These are phyloP conservation scores for Dryocosmus kuriphilus DNA, from an alignment of 2,888 invertebrate species.

Conservation along the genomic window DNA sequence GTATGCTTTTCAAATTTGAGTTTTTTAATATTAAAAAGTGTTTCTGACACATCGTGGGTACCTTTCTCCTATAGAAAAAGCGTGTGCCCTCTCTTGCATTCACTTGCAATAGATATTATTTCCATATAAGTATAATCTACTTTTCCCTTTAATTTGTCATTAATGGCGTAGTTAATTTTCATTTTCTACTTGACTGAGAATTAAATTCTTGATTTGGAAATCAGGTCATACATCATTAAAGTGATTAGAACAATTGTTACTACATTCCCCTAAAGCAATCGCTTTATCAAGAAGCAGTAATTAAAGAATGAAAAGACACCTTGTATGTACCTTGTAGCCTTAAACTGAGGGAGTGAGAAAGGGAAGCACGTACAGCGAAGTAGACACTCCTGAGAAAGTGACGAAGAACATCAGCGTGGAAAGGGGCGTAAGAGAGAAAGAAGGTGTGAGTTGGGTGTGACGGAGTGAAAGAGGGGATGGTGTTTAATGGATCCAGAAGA, in stretches of 20 bases:
- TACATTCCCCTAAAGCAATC: slow-evolving; percentile 18
- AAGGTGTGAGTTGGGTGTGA: not conserved
- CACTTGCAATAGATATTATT: too few species aligned
- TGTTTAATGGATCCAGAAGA: slow-evolving; percentile 12
- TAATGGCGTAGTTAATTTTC: too few species aligned
- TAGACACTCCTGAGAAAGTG: slow-evolving; percentile 17
- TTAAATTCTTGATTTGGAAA: slow-evolving; percentile 21
- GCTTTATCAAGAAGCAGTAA: slow-evolving; percentile 22
- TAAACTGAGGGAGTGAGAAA: slow-evolving; percentile 22
- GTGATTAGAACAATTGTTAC: slow-evolving; percentile 20
- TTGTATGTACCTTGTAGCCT: not conserved
- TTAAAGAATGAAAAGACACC: slow-evolving; percentile 31
- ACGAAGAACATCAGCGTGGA: slow-evolving; percentile 5
- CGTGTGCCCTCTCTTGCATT: too few species aligned
- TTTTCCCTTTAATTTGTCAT: too few species aligned
- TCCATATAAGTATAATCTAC: too few species aligned
- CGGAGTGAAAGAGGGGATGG: not conserved
- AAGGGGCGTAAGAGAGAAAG: not conserved
- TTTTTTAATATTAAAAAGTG: too few species aligned
- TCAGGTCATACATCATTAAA: not conserved
- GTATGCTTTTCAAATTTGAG: too few species aligned
- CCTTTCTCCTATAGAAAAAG: too few species aligned
- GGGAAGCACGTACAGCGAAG: slow-evolving; percentile 8
- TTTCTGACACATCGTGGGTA: too few species aligned
- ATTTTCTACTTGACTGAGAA: not conserved